Evolutionary conservation across 2,888 invertebrate species (phyloP), one percentile per base, ranked within the genome.

Genomic region (Embidobia sp.): DNA sequence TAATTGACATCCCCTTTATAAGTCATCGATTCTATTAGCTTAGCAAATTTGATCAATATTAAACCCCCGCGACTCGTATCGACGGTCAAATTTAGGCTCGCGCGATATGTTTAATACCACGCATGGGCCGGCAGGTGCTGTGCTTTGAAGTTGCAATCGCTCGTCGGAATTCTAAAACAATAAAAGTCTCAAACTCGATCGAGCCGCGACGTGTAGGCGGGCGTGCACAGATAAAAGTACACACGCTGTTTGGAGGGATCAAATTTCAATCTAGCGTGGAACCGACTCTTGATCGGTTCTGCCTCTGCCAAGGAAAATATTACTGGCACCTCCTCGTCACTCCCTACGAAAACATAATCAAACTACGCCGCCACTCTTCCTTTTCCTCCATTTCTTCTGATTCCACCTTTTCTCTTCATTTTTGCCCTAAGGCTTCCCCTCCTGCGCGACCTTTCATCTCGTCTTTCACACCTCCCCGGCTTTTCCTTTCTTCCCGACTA

Each of bases 281-380:
- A 66, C 48, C 27, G 51, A 59, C 51, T 66, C 51, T 64, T 66
- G 73, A 51, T 73, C 57, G 64, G 59, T 73, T 66, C 42, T 26
- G 19, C 49, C 55, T 37, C 64, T 49, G 48, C 15, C 27, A 8
- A 67, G 48, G 57, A 64, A 72, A 73, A 73, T 73, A 64, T 73
- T 64, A 55, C 49, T 44, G 27, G 29, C 61, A 15, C 27, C 61
- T 57, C 49, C 49, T 55, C 63, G 55, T 72, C 55, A 48, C 37
- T 72, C 63, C 63, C 46, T 55, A 57, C 57, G 42, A 42, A 64
- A 64, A 73, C 73, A 73, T 64, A 73, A 73, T 73, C 73, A 73
- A 73, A 73, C 73, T 73, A 73, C 57, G 57, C 26, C 35, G 11
- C 13, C 13, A 5, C 11, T 11, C 10, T 35, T 13, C 8, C 13